Conservation (phyloP, 1,140 invertebrate genomes). For the Oedothorax gibbosus region DNA sequence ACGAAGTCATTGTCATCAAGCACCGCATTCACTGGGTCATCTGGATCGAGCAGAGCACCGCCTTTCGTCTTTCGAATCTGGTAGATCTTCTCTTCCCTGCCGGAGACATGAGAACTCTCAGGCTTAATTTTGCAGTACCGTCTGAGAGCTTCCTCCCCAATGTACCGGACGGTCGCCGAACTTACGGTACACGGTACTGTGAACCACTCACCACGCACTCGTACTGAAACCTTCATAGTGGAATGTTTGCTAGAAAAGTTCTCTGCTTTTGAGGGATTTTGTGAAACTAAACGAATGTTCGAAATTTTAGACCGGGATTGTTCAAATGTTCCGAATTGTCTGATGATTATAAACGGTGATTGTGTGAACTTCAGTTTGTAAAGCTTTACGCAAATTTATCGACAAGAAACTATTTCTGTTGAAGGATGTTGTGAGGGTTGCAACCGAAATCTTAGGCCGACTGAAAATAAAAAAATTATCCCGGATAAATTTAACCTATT, state of each 20-base stretch:
- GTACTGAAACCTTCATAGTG: conserved; percentile 75
- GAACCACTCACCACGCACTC: conserved; percentile 76
- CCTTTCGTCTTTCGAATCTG: conserved; percentile 75
- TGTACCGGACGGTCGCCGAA: conserved; percentile 71
- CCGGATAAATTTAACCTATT: too few relatives aligned
- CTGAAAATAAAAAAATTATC: too few relatives aligned
- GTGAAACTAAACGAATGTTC: too few relatives aligned
- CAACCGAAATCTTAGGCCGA: too few relatives aligned
- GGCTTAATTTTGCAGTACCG: conserved; percentile 71
- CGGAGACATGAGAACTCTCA: conserved; percentile 53
- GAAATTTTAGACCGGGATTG: too few relatives aligned
- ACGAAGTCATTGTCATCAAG: conserved; percentile 78
- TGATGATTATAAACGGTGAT: too few relatives aligned
- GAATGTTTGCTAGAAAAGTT: neutral
- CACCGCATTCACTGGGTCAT: conserved; percentile 73
- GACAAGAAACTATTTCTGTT: too few relatives aligned
- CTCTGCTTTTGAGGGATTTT: too few relatives aligned
- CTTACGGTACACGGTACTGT: conserved; percentile 75
- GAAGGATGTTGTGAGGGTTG: too few relatives aligned
- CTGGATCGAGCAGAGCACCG: conserved; percentile 75
- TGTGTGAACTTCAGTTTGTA: too few relatives aligned
- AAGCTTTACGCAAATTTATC: too few relatives aligned
- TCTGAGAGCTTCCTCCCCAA: conserved; percentile 74
- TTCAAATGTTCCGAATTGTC: too few relatives aligned
- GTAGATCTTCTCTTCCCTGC: conserved; percentile 69